Base-by-base conservation (phyloP, 2,113 vertebrate species). In the Cacatua alba region DNA sequence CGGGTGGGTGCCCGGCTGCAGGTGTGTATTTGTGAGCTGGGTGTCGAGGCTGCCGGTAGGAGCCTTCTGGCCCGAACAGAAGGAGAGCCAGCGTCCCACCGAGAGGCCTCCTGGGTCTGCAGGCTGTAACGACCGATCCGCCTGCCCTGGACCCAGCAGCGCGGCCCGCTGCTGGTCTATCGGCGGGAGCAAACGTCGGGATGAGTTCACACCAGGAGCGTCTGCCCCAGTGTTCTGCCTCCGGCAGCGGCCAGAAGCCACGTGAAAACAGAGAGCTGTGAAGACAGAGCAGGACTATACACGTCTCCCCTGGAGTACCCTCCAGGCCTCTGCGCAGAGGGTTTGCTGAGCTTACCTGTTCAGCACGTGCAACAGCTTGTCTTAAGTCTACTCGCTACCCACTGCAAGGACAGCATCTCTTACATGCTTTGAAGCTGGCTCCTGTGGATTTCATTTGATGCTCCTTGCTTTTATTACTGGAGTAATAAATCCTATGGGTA, bases 351-450 rank as follows among this genome's bases (percentile, higher is more conserved):
- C 26, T 26, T 21, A 20, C 21, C 43, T 24, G 14, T 8, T 16
- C 21, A 44, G 44, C 8, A 26, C 3, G 2, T 5, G 17, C 53
- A 11, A 13, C 11, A 48, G 17, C 41, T 64, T 11, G 5, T 13
- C 48, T 10, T 10, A 59, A 8, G n/a, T 3, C 26, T 33, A 1
- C 46, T 26, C 7, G 0, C 6, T 6, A 6, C 5, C 8, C 17
- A 0, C 67, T 16, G 11, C 17, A 51, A 13, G 41, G 29, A 21
- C 10, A 13, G 10, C 18, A 2, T 55, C 41, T 28, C 25, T 26
- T 26, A 18, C 13, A 2, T 17, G 5, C 35, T 26, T 44, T 18
- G 25, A 76, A 21, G n/a, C 20, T 17, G 17, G 24, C n/a, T 48
- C 16, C n/a, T 8, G 0, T 21, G 25, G 20, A 29, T 35, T 41